phyloP scores from a whole-genome alignment of 2,888 invertebrate species.

The Abrostola tripartita region DNA sequence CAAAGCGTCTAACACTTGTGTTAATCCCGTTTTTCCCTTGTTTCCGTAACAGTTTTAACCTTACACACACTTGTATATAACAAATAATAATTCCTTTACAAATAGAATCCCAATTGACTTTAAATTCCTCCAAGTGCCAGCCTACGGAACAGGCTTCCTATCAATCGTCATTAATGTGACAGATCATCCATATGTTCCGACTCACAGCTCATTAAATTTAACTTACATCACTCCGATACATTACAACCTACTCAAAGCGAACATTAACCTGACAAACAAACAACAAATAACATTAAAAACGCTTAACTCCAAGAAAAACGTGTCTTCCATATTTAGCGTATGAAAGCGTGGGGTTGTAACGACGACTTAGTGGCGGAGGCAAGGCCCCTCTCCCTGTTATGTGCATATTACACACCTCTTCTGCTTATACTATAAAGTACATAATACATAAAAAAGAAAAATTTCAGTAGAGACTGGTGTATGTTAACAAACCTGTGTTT shows the following conservation, averaged over 20 bases:
- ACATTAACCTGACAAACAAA: conserved; percentile 31
- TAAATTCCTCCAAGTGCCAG: not conserved
- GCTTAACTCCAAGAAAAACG: conserved; percentile 26
- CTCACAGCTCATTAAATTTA: conserved; percentile 1
- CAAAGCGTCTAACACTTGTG: too few relatives aligned
- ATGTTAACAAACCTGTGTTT: too few relatives aligned
- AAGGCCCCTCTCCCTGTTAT: conserved; percentile 5
- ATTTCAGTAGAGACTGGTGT: too few relatives aligned
- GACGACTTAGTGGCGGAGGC: conserved; percentile 15
- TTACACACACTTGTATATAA: too few relatives aligned
- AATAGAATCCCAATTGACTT: not conserved
- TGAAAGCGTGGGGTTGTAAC: conserved; percentile 32
- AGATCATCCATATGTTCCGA: not conserved
- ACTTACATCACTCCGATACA: conserved; percentile 12
- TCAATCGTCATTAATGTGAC: conserved; percentile 3
- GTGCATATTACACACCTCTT: conserved; percentile 18
- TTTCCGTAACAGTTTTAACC: too few relatives aligned
- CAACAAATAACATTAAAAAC: conserved; percentile 26
- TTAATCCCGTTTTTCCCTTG: too few relatives aligned
- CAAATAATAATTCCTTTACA: too few relatives aligned
- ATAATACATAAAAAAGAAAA: too few relatives aligned
- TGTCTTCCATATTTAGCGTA: conserved; percentile 36
- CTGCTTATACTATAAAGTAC: not conserved
- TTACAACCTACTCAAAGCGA: conserved; percentile 33
- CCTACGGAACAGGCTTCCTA: not conserved